phyloP scores from a whole-genome alignment of 2,888 invertebrate genomes.

The Uloborus plumipes region DNA sequence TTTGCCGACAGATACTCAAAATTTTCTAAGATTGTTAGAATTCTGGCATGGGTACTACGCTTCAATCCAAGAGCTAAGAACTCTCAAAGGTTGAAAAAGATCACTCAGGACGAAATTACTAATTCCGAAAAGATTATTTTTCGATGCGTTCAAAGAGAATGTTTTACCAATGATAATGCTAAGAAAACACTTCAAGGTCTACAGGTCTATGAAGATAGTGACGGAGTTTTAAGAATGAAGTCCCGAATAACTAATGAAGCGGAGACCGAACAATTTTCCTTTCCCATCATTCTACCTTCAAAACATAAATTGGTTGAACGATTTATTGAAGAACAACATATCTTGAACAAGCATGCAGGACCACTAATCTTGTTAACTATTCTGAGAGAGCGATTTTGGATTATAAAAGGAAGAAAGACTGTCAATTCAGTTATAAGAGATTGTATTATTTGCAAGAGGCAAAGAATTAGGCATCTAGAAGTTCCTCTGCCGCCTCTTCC shows the following conservation, averaged over 20 bases:
- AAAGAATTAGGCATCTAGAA: neutral
- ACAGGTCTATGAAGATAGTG: neutral
- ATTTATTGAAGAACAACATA: neutral
- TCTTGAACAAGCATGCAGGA: neutral
- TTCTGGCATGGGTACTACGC: constrained; percentile 21
- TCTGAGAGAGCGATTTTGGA: neutral
- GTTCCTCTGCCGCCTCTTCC: neutral
- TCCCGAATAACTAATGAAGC: neutral
- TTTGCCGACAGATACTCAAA: constrained; percentile 3
- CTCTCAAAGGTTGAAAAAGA: too few species aligned
- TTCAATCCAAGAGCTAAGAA: neutral
- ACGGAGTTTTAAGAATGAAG: neutral
- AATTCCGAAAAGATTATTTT: neutral
- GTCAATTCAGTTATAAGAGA: neutral
- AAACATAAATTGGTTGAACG: neutral
- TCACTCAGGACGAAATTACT: neutral
- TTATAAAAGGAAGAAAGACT: neutral
- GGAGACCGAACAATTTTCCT: neutral
- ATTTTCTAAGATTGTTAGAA: constrained; percentile 21
- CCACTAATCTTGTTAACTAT: neutral
- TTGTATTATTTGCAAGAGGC: constrained; percentile 9
- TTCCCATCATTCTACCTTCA: neutral
- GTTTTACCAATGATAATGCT: neutral
- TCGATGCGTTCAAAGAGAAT: neutral
- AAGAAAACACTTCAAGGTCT: neutral